Evolutionary conservation across 2,888 invertebrate genomes (phyloP), one percentile per base, ranked within the genome.

Genomic region (Hymenopus coronatus): DNA sequence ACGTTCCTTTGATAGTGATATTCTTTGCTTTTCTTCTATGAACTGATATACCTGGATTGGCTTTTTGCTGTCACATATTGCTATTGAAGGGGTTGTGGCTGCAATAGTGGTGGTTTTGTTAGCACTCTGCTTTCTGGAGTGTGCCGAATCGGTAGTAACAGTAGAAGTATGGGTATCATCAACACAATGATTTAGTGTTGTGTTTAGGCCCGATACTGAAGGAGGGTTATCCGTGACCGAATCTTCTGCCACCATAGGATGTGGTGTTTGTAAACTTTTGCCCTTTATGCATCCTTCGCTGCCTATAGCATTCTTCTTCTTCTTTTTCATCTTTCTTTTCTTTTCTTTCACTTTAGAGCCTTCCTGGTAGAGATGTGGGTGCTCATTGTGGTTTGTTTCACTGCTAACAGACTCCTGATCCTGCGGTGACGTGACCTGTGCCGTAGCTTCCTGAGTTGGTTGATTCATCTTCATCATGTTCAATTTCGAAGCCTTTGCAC

Each of bases 1-100:
- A 88, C 99, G 95, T 93, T 99, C 99, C 92, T 99, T 97, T 2
- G 98, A 98, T 90, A 99, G 93, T 0, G 98, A 99, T 91, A 99
- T 97, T 91, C 97, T 95, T 93, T 98, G 97, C 91, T 97, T 97
- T 92, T 97, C 97, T 93, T 97, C 97, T 92, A 97, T 97, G 92
- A 97, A 97, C 28, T 28, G 46, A 7, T 85, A 70, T 70, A 70
- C 54, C 4, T 70, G 54, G 54, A 70, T 70, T 0, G 54, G 54
- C 25, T 70, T 70, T 92, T 97, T 97, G 92, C 97, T 97, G 14
- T 97, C 97, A 70, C 96, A 94, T 89, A 94, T 94, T 91, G 81
- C 81, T 8, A 70, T 20, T 8, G 54, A 15, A 20, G 54, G 54
- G 6, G 54, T 15, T 70, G 54, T 25, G 6, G 54, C 25, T 15